These are phyloP conservation scores for Tipula vernalis DNA, from an alignment of 2,888 invertebrate species.

Conservation along the genomic window DNA sequence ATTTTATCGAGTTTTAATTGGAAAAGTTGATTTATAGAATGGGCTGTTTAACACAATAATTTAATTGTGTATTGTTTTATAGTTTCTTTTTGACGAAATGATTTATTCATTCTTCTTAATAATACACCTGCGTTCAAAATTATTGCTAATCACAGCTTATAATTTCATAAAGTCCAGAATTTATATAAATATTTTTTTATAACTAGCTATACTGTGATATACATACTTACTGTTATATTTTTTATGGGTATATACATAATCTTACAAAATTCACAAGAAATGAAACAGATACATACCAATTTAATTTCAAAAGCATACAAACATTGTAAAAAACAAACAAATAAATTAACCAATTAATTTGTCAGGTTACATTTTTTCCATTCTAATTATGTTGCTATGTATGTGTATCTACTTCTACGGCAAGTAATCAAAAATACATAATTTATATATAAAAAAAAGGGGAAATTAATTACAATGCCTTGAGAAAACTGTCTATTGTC, in stretches of 20 bases:
- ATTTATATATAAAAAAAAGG: neutral
- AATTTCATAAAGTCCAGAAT: neutral
- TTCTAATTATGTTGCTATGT: neutral
- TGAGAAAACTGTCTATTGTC: neutral
- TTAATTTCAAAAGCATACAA: neutral
- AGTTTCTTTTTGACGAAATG: neutral
- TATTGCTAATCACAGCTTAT: neutral
- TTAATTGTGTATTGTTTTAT: neutral
- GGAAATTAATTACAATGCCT: neutral
- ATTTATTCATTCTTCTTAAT: neutral
- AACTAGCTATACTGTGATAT: too few relatives aligned
- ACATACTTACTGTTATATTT: neutral
- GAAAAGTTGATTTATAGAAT: neutral
- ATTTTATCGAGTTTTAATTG: constrained; percentile 7
- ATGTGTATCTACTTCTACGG: neutral
- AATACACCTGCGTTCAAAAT: neutral
- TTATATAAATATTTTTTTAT: neutral
- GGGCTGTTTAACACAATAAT: neutral
- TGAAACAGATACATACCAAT: neutral
- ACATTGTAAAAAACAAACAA: neutral
- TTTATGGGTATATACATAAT: neutral
- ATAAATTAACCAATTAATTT: neutral
- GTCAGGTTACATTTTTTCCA: neutral
- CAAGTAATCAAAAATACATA: neutral
- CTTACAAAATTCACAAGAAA: neutral